A percentile compares a stretch with the other conserved stretches of the same genome.
These are phyloP conservation scores for Eupithecia exiguata DNA, from an alignment of 2,888 invertebrate genomes.

Conservation along the genomic window DNA sequence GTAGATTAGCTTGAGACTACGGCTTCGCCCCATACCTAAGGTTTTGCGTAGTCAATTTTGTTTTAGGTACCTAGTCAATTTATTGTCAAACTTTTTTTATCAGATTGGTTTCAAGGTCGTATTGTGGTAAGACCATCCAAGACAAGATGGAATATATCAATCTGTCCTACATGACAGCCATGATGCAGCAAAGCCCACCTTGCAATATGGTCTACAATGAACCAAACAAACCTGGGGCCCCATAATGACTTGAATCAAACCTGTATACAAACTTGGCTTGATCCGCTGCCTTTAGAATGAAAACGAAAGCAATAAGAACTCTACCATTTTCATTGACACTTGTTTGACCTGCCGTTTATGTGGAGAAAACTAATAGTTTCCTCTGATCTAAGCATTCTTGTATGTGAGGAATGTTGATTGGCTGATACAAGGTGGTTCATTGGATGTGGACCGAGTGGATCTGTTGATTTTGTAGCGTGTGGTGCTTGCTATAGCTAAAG, in stretches of 20 bases:
- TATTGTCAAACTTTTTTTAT: too few relatives aligned
- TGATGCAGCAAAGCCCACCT: too few relatives aligned
- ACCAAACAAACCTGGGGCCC: background rate
- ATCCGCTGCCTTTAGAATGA: conserved; percentile 7
- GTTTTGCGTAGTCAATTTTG: too few relatives aligned
- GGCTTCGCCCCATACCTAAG: too few relatives aligned
- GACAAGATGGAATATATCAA: too few relatives aligned
- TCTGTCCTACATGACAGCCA: too few relatives aligned
- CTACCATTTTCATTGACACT: conserved; percentile 13
- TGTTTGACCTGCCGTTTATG: conserved; percentile 18
- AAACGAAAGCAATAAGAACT: conserved; percentile 14
- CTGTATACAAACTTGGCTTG: background rate
- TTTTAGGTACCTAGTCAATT: too few relatives aligned
- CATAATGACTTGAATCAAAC: background rate
- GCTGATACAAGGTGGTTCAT: conserved; percentile 9
- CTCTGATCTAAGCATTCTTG: conserved; percentile 17
- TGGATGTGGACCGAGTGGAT: background rate
- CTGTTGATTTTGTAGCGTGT: background rate
- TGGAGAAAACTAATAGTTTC: conserved; percentile 27
- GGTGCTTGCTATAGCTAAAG: too few relatives aligned
- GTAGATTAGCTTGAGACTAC: too few relatives aligned
- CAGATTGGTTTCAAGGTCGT: too few relatives aligned
- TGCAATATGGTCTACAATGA: too few relatives aligned
- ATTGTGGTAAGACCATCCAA: too few relatives aligned
- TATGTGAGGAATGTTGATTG: conserved; percentile 21